A percentile compares a stretch with the other conserved stretches of the same genome.
Evolutionary conservation across 2,797 vertebrate genomes (phyloP).

Genomic region (Pogoniulus pusillus): DNA sequence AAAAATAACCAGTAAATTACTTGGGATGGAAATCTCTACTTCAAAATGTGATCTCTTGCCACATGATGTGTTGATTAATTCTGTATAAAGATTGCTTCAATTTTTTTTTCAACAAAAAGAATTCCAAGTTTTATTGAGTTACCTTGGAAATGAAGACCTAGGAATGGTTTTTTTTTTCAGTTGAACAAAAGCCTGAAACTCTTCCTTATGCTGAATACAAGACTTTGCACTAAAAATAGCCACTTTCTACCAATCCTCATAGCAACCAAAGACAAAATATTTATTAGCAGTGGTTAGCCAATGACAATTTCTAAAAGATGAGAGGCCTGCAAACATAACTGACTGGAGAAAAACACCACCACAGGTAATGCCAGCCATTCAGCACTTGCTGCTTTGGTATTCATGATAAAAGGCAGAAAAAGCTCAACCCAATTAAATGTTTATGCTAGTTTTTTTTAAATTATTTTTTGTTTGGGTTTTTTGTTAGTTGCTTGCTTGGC

Average conservation of each 20-base stretch:
- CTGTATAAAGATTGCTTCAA: background rate
- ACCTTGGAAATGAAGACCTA: background rate
- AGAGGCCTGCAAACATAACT: background rate
- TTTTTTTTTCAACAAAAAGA: background rate
- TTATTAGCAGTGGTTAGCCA: conserved; percentile 11
- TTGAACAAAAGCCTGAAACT: background rate
- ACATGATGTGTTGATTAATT: background rate
- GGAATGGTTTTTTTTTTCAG: background rate
- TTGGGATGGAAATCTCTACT: background rate
- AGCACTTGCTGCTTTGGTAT: background rate
- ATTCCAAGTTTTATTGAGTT: background rate
- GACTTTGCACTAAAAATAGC: background rate
- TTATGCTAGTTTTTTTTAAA: too few relatives aligned
- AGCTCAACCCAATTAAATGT: background rate
- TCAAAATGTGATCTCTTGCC: background rate
- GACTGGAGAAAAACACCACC: background rate
- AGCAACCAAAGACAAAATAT: conserved; percentile 5
- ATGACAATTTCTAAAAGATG: background rate
- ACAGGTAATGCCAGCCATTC: background rate
- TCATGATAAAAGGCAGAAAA: background rate
- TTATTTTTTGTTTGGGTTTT: too few relatives aligned
- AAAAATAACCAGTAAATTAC: conserved; percentile 23
- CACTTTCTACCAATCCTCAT: background rate
- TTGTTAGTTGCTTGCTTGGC: background rate
- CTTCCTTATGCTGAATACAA: background rate